Base-by-base conservation (phyloP, 2,888 invertebrate genomes). In the Pegoplata infirma region DNA sequence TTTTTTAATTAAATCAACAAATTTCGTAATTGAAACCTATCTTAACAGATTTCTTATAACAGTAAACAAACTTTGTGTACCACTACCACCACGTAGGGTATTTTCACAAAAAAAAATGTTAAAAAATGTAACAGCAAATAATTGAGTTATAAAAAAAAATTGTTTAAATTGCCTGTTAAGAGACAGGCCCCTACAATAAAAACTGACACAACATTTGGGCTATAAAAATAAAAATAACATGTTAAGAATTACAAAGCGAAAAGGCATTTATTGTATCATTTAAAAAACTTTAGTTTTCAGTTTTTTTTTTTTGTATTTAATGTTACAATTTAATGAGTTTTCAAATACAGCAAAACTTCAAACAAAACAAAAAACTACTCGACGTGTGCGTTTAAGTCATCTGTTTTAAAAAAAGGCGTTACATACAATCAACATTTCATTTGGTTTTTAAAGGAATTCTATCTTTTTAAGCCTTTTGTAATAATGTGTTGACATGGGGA, bases 81-180 rank as follows among this genome's bases (percentile, higher is more conserved):
- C n/a, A n/a, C n/a, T n/a, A n/a, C n/a, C n/a, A n/a, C n/a, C n/a
- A n/a, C n/a, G n/a, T n/a, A n/a, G n/a, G n/a, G n/a, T n/a, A n/a
- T n/a, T n/a, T 4, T n/a, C 1, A 40, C 46, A 55, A 28, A 16
- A 47, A 63, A 61, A 68, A 63, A 14, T 49, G 47, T 36, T 40
- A 61, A 21, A 47, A 67, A 58, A 55, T 75, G 51, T 75, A 75
- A 71, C 71, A 75, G 74, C 79, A 75, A 61, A 75, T 79, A 79
- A 79, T 79, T 79, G 74, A 79, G 79, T 79, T 79, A 67, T 79
- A 79, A 79, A 74, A 77, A 78, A 55, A 23, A 19, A 19, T n/a
- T n/a, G n/a, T n/a, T 69, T 75, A 75, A 79, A 79, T 79, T 61
- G 74, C 46, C 78, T 74, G 78, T 78, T 74, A 78, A 78, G 73